phyloP scores from a whole-genome alignment of 2,888 invertebrate genomes.

The Adela reaumurella region DNA sequence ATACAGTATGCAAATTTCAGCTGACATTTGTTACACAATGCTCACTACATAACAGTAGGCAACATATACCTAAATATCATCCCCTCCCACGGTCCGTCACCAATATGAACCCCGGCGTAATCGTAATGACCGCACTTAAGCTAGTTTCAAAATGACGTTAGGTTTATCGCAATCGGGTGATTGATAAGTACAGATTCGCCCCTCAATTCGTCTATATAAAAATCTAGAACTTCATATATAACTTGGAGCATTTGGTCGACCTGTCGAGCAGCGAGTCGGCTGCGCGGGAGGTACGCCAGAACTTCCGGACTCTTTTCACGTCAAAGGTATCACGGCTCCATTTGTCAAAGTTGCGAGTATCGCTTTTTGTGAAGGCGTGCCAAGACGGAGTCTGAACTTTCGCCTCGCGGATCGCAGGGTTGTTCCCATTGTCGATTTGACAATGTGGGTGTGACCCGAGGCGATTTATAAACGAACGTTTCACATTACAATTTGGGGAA shows the following conservation, averaged over 20 bases:
- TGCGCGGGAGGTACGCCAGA: neutral
- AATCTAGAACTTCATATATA: neutral
- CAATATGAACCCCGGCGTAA: too few species aligned
- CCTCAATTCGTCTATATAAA: neutral
- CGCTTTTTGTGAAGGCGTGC: conserved; percentile 7
- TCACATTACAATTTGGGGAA: too few species aligned
- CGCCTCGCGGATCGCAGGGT: neutral
- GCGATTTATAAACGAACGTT: too few species aligned
- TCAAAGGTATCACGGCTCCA: conserved; percentile 12
- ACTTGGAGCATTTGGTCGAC: neutral
- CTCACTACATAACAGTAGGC: too few species aligned
- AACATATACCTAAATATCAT: too few species aligned
- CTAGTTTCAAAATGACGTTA: too few species aligned
- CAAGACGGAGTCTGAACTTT: neutral
- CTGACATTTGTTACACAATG: too few species aligned
- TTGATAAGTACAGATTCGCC: neutral
- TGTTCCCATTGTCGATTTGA: too few species aligned
- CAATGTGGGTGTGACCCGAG: too few species aligned
- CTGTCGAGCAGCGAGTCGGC: neutral
- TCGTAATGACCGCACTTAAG: too few species aligned
- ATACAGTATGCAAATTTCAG: too few species aligned
- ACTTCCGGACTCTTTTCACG: neutral
- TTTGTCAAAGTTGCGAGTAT: conserved; percentile 23
- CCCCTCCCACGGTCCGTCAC: too few species aligned
- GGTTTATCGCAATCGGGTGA: neutral